Evolutionary conservation across 1,140 invertebrate species (phyloP), one percentile per base, ranked within the genome.

Genomic region (Apis dorsata): DNA sequence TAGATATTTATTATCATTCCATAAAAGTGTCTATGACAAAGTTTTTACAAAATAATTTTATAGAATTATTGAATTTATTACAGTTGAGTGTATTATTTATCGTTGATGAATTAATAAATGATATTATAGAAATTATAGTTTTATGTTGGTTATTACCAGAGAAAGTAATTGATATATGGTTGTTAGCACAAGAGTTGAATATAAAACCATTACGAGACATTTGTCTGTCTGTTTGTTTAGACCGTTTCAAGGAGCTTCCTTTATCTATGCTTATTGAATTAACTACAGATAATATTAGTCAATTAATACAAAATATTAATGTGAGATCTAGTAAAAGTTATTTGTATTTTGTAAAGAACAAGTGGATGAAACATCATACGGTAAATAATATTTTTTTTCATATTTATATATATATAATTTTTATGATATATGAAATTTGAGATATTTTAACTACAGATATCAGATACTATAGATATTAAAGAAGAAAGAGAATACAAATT

Each of bases 221-320:
- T 19, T 89, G 78, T 21, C 78, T 91, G 11, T 78, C 86, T 1
- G 60, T 77, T 24, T 90, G 90, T 69, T 76, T 92, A 68, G 90
- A 92, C 69, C 81, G 84, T 74, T 91, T 92, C 24, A 62, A 71
- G 19, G 86, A 90, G 53, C 57, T 92, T 13, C 88, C 91, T 51
- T 0, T 59, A 12, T 2, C 2, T 24, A 53, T n/a, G 1, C 57
- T 92, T 1, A 11, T 71, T 11, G 15, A 80, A 55, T 28, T 92
- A n/a, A 17, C 78, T 0, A 51, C 59, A 9, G 49, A 88, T 9
- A 68, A 88, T 71, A 81, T 91, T 57, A 21, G 55, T n/a, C 79
- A 85, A 12, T 78, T 92, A 51, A 12, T 91, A 53, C 53, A 77
- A 8, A 91, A 90, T 70, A 71, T 84, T 34, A 91, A 91, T 79